phyloP scores from a whole-genome alignment of 2,888 invertebrate genomes.

The Mimachlamys varia region DNA sequence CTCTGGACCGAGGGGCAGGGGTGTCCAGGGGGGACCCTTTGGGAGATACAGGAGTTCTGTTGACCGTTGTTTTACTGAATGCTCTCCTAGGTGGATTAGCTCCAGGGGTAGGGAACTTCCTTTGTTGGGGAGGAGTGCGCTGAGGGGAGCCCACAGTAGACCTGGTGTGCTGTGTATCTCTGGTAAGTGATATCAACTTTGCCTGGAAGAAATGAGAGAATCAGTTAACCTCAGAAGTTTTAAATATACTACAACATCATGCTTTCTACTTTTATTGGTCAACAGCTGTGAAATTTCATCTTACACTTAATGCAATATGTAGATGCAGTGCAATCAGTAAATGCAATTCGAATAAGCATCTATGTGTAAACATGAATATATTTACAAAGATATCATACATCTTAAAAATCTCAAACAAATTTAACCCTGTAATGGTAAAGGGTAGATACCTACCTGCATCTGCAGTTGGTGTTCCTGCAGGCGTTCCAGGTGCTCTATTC shows the following conservation, averaged over 20 bases:
- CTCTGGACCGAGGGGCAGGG: slow-evolving; percentile 73
- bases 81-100: slow-evolving; percentile 56
- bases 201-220: slow-evolving; percentile 58
- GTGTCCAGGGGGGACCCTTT: slow-evolving; percentile 72
- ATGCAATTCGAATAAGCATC: neutral
- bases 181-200: slow-evolving; percentile 66
- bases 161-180: slow-evolving; percentile 51
- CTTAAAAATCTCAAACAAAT: neutral
- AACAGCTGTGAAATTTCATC: neutral
- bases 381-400: neutral
- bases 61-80: slow-evolving; percentile 63
- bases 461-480: slow-evolving; percentile 75
- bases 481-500: slow-evolving; percentile 75
- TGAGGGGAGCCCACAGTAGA: slow-evolving; percentile 14
- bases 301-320: neutral
- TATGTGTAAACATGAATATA: neutral
- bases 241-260: no score
- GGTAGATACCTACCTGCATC: slow-evolving; percentile 68
- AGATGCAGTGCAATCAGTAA: neutral
- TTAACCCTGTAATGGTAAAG: neutral
- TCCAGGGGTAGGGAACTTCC: slow-evolving; percentile 41
- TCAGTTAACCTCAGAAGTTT: no score
- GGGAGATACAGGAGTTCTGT: slow-evolving; percentile 57
- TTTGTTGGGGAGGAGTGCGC: slow-evolving; percentile 48
- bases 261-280: neutral